Evolutionary conservation across 2,888 invertebrate genomes (phyloP).

Genomic region (Prenolepis imparis): DNA sequence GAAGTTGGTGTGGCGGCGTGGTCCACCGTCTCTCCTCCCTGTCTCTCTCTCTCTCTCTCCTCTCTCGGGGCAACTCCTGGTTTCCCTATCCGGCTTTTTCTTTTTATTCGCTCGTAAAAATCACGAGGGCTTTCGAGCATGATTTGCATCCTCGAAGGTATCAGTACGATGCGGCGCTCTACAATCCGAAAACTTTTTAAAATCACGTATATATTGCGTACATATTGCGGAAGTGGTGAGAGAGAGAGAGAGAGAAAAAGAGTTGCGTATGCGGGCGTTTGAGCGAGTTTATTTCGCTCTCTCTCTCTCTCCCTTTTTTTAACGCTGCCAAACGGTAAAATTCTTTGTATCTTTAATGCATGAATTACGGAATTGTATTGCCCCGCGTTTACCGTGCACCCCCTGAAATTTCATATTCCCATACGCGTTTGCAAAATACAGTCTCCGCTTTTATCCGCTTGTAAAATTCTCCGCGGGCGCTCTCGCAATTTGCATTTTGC

Average conservation of each 20-base stretch:
- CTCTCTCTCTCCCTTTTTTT: neutral
- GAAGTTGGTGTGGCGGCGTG: conserved; percentile 18
- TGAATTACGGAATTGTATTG: conserved; percentile 56
- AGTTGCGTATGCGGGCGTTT: conserved; percentile 56
- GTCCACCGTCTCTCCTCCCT: conserved; percentile 5
- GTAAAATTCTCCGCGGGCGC: conserved; percentile 56
- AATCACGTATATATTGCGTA: conserved; percentile 57
- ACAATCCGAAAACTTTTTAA: conserved; percentile 51
- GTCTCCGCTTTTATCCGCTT: conserved; percentile 57
- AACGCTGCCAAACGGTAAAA: conserved; percentile 51
- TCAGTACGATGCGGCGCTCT: conserved; percentile 56
- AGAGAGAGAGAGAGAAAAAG: neutral
- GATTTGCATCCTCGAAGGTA: conserved; percentile 61
- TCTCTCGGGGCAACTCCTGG: conserved; percentile 16
- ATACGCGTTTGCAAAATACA: conserved; percentile 57
- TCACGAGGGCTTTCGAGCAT: conserved; percentile 59
- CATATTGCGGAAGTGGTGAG: conserved; percentile 45
- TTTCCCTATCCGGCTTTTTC: conserved; percentile 52
- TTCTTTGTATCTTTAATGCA: conserved; percentile 58
- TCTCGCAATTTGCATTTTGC: conserved; percentile 56
- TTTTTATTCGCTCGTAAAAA: conserved; percentile 60
- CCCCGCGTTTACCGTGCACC: conserved; percentile 55
- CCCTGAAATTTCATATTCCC: conserved; percentile 56
- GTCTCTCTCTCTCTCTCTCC: neutral
- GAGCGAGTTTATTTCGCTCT: conserved; percentile 48